Conservation (phyloP, 2,888 invertebrate species). For the Drosophila suboccidentalis region DNA sequence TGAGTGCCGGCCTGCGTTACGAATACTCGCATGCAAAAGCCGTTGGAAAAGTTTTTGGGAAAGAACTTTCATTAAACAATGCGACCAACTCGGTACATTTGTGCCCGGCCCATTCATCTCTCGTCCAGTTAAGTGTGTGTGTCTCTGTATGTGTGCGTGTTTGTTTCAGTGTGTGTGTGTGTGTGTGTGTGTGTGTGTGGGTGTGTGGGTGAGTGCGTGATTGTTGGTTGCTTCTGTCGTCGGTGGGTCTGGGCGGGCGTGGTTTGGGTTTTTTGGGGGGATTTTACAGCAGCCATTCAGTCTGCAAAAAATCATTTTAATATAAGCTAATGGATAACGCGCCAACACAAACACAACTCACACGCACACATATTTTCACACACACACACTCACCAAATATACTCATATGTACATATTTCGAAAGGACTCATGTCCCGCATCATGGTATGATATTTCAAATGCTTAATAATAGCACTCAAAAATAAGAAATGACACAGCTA, state of each 20-base stretch:
- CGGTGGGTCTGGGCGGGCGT: constrained; percentile 44
- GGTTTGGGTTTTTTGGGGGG: constrained; percentile 35
- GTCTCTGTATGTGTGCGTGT: constrained; percentile 16
- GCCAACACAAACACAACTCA: constrained; percentile 60
- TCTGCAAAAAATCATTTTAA: constrained; percentile 79
- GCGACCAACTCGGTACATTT: constrained; percentile 73
- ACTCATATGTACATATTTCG: constrained; percentile 14
- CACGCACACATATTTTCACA: constrained; percentile 29
- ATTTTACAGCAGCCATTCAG: constrained; percentile 62
- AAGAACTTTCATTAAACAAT: constrained; percentile 81
- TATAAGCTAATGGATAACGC: constrained; percentile 81
- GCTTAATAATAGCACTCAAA: constrained; percentile 80
- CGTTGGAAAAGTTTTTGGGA: constrained; percentile 76
- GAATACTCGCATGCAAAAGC: constrained; percentile 29
- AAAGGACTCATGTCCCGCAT: constrained; percentile 68
- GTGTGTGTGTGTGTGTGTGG: constrained; percentile 19
- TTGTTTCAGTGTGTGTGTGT: not conserved
- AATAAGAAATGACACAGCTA: constrained; percentile 74
- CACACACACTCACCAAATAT: constrained; percentile 6
- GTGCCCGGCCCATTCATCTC: constrained; percentile 66
- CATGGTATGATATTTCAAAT: constrained; percentile 80
- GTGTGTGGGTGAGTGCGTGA: constrained; percentile 41
- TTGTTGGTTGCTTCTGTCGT: constrained; percentile 49
- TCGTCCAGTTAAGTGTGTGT: constrained; percentile 39
- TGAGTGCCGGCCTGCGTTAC: constrained; percentile 34